phyloP scores from a whole-genome alignment of 2,888 invertebrate genomes.

The Sympetrum striolatum region DNA sequence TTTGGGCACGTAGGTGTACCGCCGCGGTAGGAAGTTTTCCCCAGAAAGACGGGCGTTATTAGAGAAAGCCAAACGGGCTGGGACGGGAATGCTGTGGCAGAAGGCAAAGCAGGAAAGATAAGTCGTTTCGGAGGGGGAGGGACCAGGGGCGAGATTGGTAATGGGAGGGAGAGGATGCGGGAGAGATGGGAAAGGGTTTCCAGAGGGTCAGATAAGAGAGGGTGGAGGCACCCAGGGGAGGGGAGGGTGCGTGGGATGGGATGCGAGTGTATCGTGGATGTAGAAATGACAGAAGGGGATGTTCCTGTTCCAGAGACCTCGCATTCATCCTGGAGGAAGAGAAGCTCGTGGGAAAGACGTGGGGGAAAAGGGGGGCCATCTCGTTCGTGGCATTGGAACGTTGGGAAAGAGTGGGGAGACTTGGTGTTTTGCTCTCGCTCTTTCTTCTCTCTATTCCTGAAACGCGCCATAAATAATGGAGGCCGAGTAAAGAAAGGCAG shows the following conservation, averaged over 20 bases:
- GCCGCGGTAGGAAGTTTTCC: not conserved
- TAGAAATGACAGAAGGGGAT: not conserved
- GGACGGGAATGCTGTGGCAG: not conserved
- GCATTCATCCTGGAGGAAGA: not conserved
- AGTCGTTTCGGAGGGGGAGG: not conserved
- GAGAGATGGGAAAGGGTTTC: not conserved
- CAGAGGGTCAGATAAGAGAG: not conserved
- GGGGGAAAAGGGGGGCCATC: not conserved
- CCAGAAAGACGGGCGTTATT: not conserved
- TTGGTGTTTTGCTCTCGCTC: not conserved
- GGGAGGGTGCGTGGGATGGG: not conserved
- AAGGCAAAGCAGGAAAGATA: not conserved
- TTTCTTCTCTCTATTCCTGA: not conserved
- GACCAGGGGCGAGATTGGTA: not conserved
- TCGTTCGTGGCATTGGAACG: not conserved
- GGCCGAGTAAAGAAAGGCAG: not conserved
- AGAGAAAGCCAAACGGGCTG: not conserved
- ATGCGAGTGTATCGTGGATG: not conserved
- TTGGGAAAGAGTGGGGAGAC: not conserved
- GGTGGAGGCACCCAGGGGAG: not conserved
- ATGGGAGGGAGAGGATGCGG: not conserved
- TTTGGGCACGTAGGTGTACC: not conserved
- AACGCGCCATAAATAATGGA: constrained; percentile 21
- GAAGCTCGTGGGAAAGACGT: not conserved
- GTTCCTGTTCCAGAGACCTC: not conserved